Evolutionary conservation across 2,113 vertebrate species (phyloP), one percentile per base, ranked within the genome.

Genomic region (Lepidothrix coronata): DNA sequence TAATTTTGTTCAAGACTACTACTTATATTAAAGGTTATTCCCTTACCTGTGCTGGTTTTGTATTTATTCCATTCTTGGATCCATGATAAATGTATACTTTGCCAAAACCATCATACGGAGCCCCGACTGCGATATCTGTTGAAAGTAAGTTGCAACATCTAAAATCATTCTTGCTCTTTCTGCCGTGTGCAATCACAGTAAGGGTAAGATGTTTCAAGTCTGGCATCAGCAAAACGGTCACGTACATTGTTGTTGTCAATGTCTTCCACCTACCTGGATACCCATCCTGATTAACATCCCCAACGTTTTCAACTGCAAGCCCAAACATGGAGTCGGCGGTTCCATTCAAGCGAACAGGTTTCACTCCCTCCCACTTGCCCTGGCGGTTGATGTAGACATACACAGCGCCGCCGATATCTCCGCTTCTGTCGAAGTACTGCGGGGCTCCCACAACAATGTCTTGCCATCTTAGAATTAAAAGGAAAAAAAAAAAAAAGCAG

Each of bases 391-490:
- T 98, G 96, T 99, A 99, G 88, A 99, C 82, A n/a, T 99, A 99
- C 31, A 98, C 99, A 5, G 99, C 99, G 37, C 99, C 99, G 37
- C 99, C 99, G 10, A 99, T 95, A 75, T 99, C 99, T 66, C 98
- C 97, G 35, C 98, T 98, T 93, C 99, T 99, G 93, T 99, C 98
- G 96, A 99, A 99, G 96, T 99, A 99, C 75, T 99, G 99, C 2
- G 99, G 99, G 2, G 99, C 99, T 96, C 99, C 99, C n/a, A 99
- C 98, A 43, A 99, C 98, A 35, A 99, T 98, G 97, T 99, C 99
- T 93, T 99, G 98, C 99, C 99, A 99, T 63, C 99, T 99, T 75
- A 55, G 41, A 33, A 55, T 71, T 9, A 92, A 90, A 86, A 39
- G 12, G 1, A 6, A 6, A n/a, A 44, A 46, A 54, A 27, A 8